Evolutionary conservation across 2,888 invertebrate species (phyloP), one percentile per base, ranked within the genome.

Genomic region (Leucoma salicis): DNA sequence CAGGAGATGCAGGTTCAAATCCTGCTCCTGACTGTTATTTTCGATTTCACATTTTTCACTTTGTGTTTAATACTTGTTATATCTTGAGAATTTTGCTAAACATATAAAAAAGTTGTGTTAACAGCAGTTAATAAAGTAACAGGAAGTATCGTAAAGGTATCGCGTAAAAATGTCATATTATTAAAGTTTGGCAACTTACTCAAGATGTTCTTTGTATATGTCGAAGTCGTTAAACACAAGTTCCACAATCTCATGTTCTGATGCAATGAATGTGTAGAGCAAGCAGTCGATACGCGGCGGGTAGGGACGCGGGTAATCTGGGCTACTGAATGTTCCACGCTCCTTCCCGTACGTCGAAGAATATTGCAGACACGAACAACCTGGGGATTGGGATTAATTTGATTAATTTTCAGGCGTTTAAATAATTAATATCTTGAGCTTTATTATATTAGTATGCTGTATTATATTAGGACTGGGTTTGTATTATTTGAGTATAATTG

Each of bases 361-460:
- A 89, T 93, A 96, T 49, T 94, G 92, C 62, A 96, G 90, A 80
- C 97, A 97, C 68, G 94, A 92, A 82, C 97, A 97, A 82, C 95
- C 96, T 96, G 91, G 2, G 10, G 31, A 48, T 38, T 28, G 0
- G 31, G 42, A 50, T 15, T n/a, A n/a, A n/a, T n/a, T n/a, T n/a
- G n/a, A n/a, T n/a, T n/a, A n/a, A n/a, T n/a, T n/a, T n/a, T n/a
- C n/a, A n/a, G n/a, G n/a, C n/a, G n/a, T n/a, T n/a, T n/a, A n/a
- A n/a, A n/a, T n/a, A n/a, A n/a, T n/a, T n/a, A n/a, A n/a, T n/a
- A n/a, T n/a, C n/a, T n/a, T n/a, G n/a, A n/a, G n/a, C n/a, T n/a
- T n/a, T n/a, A n/a, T n/a, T n/a, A n/a, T n/a, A n/a, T n/a, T n/a
- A n/a, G n/a, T n/a, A n/a, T n/a, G n/a, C n/a, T n/a, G n/a, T n/a